A percentile compares a stretch with the other conserved stretches of the same genome.
phyloP scores from a whole-genome alignment of 2,888 invertebrate genomes.

The Dasypogon diadema region DNA sequence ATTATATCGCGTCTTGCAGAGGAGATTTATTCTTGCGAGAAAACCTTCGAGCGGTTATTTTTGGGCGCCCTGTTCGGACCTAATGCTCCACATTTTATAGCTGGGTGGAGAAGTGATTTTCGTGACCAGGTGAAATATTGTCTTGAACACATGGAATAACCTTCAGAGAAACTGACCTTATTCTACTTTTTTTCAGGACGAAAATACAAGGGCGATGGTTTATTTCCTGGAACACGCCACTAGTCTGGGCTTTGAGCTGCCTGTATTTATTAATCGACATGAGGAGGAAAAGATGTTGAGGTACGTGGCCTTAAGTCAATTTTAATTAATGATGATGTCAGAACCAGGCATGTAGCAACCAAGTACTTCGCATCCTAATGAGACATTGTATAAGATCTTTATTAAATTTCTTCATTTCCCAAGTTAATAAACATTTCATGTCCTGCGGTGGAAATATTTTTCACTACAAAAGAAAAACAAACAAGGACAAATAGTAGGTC shows the following conservation, averaged over 20 bases:
- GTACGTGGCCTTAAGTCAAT: slow-evolving; percentile 61
- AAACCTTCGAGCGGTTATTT: slow-evolving; percentile 76
- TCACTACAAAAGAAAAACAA: no score
- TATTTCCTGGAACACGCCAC: slow-evolving; percentile 84
- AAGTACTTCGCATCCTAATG: no score
- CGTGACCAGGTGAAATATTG: slow-evolving; percentile 69
- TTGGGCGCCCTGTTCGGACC: slow-evolving; percentile 85
- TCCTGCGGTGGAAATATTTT: no score
- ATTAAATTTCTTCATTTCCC: no score
- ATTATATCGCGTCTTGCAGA: slow-evolving; percentile 58
- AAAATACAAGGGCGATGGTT: slow-evolving; percentile 81
- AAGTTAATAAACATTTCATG: no score
- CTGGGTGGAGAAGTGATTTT: slow-evolving; percentile 91
- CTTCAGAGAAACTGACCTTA: slow-evolving; percentile 4
- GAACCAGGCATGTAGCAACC: no score
- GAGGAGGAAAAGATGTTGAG: slow-evolving; percentile 64
- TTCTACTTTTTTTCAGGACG: slow-evolving; percentile 71
- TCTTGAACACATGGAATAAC: neutral
- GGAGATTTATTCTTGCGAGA: slow-evolving; percentile 75
- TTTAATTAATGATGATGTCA: no score
- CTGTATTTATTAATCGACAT: slow-evolving; percentile 59
- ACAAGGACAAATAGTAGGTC: no score
- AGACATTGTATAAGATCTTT: no score
- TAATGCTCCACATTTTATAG: slow-evolving; percentile 82
- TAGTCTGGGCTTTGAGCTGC: slow-evolving; percentile 74